Base-by-base conservation (phyloP, 2,797 vertebrate genomes). In the Astyanax mexicanus region DNA sequence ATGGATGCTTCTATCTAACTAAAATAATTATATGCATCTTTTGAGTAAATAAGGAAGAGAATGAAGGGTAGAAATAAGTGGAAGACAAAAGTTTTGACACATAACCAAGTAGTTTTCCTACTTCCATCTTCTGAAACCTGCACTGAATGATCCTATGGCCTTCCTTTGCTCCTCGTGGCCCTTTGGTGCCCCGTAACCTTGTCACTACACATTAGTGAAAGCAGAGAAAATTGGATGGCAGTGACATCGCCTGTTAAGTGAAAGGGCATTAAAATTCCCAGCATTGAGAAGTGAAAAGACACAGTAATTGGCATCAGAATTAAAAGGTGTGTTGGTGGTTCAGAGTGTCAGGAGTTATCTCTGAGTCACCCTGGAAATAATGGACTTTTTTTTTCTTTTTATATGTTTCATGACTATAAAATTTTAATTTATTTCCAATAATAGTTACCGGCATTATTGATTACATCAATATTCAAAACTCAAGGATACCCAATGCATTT, bases 171-270 rank as follows among this genome's bases (percentile, higher is more conserved):
- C 35, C 11, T 1, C 2, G 37, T 27, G 6, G 60, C 40, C 38
- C 40, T 25, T 60, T 25, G 60, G 19, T 6, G 27, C 52, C 25
- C 12, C 52, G 0, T 55, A 15, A 42, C 37, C 60, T 42, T 42
- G 60, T 64, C 60, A 25, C 19, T 25, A 29, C 60, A 54, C 44
- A 40, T 13, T 17, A 44, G 44, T 35, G 61, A 27, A 83, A 57
- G 29, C 44, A 8, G 19, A 42, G 17, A 7, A 64, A 42, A 42
- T 7, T 25, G 38, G 37, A 23, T 27, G 21, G 15, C 38, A 9
- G 9, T 38, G 37, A 37, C n/a, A 21, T 61, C 21, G 58, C 57
- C 21, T 23, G 42, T 42, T 64, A 42, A 42, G 12, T 3, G 12
- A 23, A 23, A 64, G 21, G 60, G 11, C 19, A 19, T 42, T 61